Percentiles rank a stretch among this genome's conserved stretches.
Evolutionary conservation across 2,113 vertebrate genomes (phyloP).

Genomic region (Willisornis vidua): DNA sequence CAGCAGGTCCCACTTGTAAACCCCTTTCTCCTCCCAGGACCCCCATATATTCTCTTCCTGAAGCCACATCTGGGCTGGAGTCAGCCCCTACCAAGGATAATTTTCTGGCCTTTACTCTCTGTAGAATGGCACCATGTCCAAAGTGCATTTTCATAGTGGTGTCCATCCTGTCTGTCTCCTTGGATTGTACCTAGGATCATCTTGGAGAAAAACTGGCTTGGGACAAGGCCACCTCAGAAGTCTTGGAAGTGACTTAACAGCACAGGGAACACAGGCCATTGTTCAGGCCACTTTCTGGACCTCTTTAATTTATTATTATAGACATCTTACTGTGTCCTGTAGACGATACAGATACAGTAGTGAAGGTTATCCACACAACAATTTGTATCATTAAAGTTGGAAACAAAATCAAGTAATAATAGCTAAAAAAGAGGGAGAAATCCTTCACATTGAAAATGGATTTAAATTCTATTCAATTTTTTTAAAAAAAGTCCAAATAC

Average conservation of each 20-base stretch:
- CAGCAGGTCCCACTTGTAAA: neutral
- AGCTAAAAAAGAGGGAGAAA: neutral
- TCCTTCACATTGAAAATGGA: neutral
- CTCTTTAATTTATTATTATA: neutral
- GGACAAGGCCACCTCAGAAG: neutral
- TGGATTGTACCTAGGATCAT: neutral
- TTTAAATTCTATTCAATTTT: neutral
- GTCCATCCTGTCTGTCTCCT: neutral
- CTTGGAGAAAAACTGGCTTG: neutral
- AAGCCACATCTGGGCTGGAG: neutral
- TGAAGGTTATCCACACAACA: neutral
- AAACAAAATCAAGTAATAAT: neutral
- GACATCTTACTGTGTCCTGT: neutral
- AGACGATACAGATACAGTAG: neutral
- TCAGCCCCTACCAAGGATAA: neutral
- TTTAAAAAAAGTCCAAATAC: fast-evolving
- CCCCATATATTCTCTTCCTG: neutral
- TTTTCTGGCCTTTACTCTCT: neutral
- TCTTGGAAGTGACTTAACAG: neutral
- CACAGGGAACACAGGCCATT: neutral
- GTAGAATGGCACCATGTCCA: fast-evolving
- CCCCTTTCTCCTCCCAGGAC: neutral
- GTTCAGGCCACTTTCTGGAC: neutral
- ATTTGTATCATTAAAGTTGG: neutral
- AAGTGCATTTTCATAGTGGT: neutral